phyloP scores from a whole-genome alignment of 2,888 invertebrate genomes.

The Eulithis prunata region DNA sequence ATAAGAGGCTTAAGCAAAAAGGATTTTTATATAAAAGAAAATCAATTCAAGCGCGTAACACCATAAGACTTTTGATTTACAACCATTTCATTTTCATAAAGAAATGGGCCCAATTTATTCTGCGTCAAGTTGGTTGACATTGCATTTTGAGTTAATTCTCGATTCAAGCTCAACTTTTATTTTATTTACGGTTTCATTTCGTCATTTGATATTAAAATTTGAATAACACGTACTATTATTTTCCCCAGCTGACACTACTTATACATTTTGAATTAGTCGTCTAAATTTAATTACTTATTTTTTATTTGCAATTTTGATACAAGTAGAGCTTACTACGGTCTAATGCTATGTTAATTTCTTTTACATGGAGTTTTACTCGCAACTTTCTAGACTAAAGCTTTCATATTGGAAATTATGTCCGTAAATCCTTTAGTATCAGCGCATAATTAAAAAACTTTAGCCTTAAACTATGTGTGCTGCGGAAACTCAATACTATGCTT shows the following conservation, averaged over 20 bases:
- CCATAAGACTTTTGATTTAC: constrained; percentile 27
- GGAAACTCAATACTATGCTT: constrained; percentile 32
- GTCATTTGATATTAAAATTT: no score
- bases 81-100: constrained; percentile 21
- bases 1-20: constrained; percentile 51
- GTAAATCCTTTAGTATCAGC: constrained; percentile 36
- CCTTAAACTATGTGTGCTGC: constrained; percentile 36
- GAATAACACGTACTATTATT: no score
- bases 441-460: constrained; percentile 51
- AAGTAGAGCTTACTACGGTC: constrained; percentile 4
- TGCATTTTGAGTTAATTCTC: background rate
- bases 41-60: constrained; percentile 34
- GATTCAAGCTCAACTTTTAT: background rate
- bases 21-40: constrained; percentile 43
- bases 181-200: background rate
- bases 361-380: constrained; percentile 22
- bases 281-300: no score
- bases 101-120: constrained; percentile 11
- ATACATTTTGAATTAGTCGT: no score
- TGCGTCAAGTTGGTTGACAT: background rate
- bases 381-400: constrained; percentile 52
- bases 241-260: no score
- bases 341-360: constrained; percentile 27
- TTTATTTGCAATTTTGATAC: background rate
- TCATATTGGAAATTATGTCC: constrained; percentile 46